phyloP scores from a whole-genome alignment of 2,888 invertebrate species.

The Aphodius granarius region DNA sequence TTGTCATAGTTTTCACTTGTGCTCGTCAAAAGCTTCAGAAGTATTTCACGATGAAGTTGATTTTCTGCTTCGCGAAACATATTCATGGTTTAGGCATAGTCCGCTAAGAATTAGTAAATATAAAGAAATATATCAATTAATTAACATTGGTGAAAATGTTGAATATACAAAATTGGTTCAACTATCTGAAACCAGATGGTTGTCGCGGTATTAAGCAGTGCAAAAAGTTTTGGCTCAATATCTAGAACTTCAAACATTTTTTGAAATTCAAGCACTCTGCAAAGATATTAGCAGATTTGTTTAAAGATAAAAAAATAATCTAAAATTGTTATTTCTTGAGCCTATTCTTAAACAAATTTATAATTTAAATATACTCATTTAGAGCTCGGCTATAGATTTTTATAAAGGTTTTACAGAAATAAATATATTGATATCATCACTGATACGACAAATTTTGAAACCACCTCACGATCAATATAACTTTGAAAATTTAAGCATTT shows the following conservation, averaged over 20 bases:
- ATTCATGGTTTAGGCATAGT: conserved; percentile 39
- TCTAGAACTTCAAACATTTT: conserved; percentile 28
- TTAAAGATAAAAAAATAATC: conserved; percentile 6
- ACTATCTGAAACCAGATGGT: conserved; percentile 35
- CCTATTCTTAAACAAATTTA: conserved; percentile 15
- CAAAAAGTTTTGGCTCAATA: conserved; percentile 33
- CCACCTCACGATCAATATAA: conserved; percentile 6
- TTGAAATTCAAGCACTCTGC: conserved; percentile 12
- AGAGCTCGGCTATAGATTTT: conserved; percentile 1
- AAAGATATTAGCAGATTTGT: conserved; percentile 1
- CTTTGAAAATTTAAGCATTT: conserved; percentile 1
- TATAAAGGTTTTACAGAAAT: conserved; percentile 2
- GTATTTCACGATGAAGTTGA: conserved; percentile 34
- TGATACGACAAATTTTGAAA: conserved; percentile 5
- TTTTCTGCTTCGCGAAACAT: conserved; percentile 38
- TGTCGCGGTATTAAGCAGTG: conserved; percentile 35
- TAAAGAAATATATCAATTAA: conserved; percentile 30
- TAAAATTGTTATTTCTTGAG: conserved; percentile 8
- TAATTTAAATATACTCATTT: conserved; percentile 1
- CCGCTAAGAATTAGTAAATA: conserved; percentile 29
- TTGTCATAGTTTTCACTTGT: conserved; percentile 38
- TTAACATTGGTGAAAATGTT: conserved; percentile 24
- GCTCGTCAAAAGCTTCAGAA: conserved; percentile 35
- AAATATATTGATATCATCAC: background rate
- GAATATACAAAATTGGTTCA: conserved; percentile 24